A percentile compares a stretch with the other conserved stretches of the same genome.
These are phyloP conservation scores for Pedicia rivosa DNA, from an alignment of 2,888 invertebrate genomes.

Conservation along the genomic window DNA sequence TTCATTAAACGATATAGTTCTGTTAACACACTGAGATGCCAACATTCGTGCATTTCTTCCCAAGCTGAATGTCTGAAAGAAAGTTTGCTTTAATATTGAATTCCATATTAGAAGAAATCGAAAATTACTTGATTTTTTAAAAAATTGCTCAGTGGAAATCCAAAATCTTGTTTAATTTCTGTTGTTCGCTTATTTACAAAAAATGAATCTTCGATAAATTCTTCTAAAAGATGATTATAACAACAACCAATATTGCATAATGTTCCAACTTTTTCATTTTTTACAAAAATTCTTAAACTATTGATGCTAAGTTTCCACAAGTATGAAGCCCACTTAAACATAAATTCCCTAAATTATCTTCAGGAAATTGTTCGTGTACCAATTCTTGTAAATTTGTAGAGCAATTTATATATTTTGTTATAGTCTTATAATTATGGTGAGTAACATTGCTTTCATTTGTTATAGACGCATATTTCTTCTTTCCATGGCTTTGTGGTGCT, in stretches of 20 bases:
- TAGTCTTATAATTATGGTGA: conserved; percentile 40
- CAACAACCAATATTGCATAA: conserved; percentile 80
- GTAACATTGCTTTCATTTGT: conserved; percentile 6
- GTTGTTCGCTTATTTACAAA: conserved; percentile 25
- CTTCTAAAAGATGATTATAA: conserved; percentile 63
- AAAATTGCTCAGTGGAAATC: too few species aligned
- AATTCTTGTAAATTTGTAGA: conserved; percentile 37
- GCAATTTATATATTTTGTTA: conserved; percentile 41
- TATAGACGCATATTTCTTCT: conserved; percentile 7
- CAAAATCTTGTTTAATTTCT: too few species aligned
- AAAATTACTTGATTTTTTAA: too few species aligned
- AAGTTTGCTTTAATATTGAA: too few species aligned
- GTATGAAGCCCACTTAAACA: conserved; percentile 68
- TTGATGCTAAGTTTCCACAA: conserved; percentile 69
- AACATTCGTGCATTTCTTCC: too few species aligned
- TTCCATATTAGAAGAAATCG: too few species aligned
- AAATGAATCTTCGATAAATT: conserved; percentile 25
- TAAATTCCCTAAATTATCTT: conserved; percentile 25
- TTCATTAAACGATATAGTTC: too few species aligned
- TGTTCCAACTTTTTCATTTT: conserved; percentile 35
- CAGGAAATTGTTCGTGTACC: conserved; percentile 33
- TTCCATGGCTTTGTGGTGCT: conserved; percentile 20
- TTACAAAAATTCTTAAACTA: conserved; percentile 49
- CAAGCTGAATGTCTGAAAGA: too few species aligned
- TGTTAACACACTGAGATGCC: too few species aligned